Evolutionary conservation across 2,888 invertebrate species (phyloP), one percentile per base, ranked within the genome.

Genomic region (Crepidodera aurea): DNA sequence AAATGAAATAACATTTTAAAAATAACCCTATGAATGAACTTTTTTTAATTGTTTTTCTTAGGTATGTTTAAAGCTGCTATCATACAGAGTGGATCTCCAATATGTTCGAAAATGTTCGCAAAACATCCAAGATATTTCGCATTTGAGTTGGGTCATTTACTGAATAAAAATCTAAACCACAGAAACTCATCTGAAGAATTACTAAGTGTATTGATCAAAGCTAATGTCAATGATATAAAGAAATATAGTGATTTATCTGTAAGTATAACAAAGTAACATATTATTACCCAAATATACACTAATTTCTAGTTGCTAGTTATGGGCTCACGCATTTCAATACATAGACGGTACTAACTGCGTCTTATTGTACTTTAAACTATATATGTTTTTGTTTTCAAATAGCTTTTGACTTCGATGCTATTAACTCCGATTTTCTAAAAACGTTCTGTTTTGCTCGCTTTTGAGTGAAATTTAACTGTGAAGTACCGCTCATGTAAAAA

Each of bases 101-200:
- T 62, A 15, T 54, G 51, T 37, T 42, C 54, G 16, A 40, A 37
- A 32, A 50, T 48, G 34, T 55, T 53, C 7, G 59, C 59, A 37
- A 42, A 53, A 22, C 18, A 34, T 40, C 55, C 59, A 0, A 40
- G 44, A 53, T 56, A 62, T 53, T 65, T 51, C 15, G 59, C 65
- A 5, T 46, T 37, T 8, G 22, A 56, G 10, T 12, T 65, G 22
- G 65, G 44, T 6, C 13, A n/a, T 19, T 13, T 15, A 5, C 3
- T 62, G 5, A 6, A 56, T 1, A 44, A 13, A 2, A 32, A 42
- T 8, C 16, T 22, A 32, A 8, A 32, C 10, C 6, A 4, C 8
- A n/a, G 2, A 32, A 32, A 32, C 10, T 10, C 32, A 6, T 10
- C 32, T 32, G 5, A 32, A 32, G 32, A 32, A n/a, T 32, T 32